Base-by-base conservation (phyloP, 2,888 invertebrate species). In the Pterostichus niger region DNA sequence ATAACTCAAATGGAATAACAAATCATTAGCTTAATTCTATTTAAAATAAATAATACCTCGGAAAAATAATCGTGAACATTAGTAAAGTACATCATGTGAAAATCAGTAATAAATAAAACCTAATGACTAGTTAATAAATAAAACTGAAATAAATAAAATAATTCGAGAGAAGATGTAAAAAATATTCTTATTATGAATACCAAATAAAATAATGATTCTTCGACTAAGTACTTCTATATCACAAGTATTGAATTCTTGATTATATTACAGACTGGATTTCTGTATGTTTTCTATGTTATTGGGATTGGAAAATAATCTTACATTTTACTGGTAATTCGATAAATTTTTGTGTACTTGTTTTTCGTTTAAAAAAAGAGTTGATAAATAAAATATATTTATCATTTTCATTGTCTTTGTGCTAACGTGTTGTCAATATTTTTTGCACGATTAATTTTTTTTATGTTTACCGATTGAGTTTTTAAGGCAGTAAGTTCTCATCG, bases 121-220 rank as follows among this genome's bases (percentile, higher is more conserved):
- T 75, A 75, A 46, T 82, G 82, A 82, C 82, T 82, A 82, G 82
- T 44, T 40, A 73, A 82, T 75, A 82, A 75, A 82, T 75, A 82
- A 56, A 75, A 54, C 24, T n/a, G 61, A 49, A 49, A 49, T 64
- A 79, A 61, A 64, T 79, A 49, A 79, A 79, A 46, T 31, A 31
- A 11, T 13, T 13, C 44, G 6, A 64, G 10, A 49, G 33, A 13
- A 59, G 15, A 79, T 17, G 46, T 44, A 31, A 76, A 76, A 76
- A 76, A 35, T 49, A 78, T 78, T 17, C 33, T 24, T 49, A 49
- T 33, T 49, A 5, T 61, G 31, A 61, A 79, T 79, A 64, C 64
- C 49, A 44, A 64, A 64, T 64, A 64, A 79, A 56, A 61, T 11
- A 7, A 15, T 33, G 33, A 61, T 13, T 49, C 46, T 46, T 59